These are phyloP conservation scores for Gymnocypris eckloni DNA, from an alignment of 2,797 vertebrate species.

Conservation along the genomic window DNA sequence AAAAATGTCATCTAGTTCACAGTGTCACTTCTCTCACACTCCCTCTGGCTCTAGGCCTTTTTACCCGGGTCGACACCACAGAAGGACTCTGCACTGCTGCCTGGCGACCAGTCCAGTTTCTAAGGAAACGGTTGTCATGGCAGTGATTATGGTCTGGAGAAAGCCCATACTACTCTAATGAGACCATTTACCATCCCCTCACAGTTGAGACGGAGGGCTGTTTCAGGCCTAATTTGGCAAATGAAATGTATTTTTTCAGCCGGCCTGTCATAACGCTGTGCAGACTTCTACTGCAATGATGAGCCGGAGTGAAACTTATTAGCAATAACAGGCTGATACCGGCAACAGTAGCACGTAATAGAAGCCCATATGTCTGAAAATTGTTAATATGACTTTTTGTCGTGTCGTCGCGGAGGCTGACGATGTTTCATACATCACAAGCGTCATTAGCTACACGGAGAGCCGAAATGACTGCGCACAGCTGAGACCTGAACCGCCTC, in stretches of 20 bases:
- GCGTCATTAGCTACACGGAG: slow-evolving; percentile 71
- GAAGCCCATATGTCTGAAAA: slow-evolving; percentile 42
- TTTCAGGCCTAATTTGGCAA: slow-evolving; percentile 64
- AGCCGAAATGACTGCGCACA: slow-evolving; percentile 72
- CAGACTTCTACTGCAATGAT: slow-evolving; percentile 40
- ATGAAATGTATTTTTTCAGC: slow-evolving; percentile 57
- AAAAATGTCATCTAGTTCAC: not conserved
- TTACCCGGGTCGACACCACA: slow-evolving; percentile 44
- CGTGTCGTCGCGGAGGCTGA: slow-evolving; percentile 46
- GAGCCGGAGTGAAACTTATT: slow-evolving; percentile 50
- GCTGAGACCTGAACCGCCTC: slow-evolving; percentile 71
- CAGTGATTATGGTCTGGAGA: slow-evolving; percentile 66
- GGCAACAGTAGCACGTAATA: slow-evolving; percentile 34
- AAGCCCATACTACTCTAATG: slow-evolving; percentile 63
- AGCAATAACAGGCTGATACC: slow-evolving; percentile 40
- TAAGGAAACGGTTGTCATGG: slow-evolving; percentile 69
- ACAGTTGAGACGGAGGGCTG: slow-evolving; percentile 58
- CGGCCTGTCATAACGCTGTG: slow-evolving; percentile 40
- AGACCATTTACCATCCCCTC: slow-evolving; percentile 64
- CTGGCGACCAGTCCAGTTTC: slow-evolving; percentile 68
- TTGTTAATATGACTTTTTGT: slow-evolving; percentile 10
- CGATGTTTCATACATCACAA: slow-evolving; percentile 66
- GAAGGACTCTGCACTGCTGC: slow-evolving; percentile 55
- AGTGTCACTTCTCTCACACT: not conserved
- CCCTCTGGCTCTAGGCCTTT: slow-evolving; percentile 32